These are phyloP conservation scores for Zaprionus vittiger DNA, from an alignment of 1,140 invertebrate genomes.

Conservation along the genomic window DNA sequence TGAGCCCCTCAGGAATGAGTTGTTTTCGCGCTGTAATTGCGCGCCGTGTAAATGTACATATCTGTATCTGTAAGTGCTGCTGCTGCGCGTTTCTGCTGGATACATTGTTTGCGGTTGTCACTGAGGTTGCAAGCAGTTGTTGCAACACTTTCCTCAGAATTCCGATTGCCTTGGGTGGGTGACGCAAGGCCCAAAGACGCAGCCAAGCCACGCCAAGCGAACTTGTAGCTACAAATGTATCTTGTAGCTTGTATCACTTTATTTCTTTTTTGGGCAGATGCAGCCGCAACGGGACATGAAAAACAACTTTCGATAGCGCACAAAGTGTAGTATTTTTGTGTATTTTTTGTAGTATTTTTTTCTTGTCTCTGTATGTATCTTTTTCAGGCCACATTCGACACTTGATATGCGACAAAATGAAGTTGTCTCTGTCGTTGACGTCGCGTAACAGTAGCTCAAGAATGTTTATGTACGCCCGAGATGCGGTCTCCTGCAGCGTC, in stretches of 20 bases:
- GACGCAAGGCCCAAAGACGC: conserved; percentile 28
- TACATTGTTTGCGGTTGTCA: conserved; percentile 66
- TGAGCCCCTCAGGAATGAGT: conserved; percentile 31
- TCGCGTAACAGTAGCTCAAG: conserved; percentile 69
- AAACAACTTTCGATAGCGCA: conserved; percentile 73
- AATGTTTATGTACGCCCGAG: conserved; percentile 50
- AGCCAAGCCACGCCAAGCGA: conserved; percentile 9
- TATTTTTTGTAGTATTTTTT: conserved; percentile 20
- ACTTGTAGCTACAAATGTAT: conserved; percentile 46
- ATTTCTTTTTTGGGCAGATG: conserved; percentile 18
- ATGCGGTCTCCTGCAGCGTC: conserved; percentile 43
- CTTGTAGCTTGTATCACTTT: conserved; percentile 22
- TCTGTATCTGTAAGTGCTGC: conserved; percentile 15
- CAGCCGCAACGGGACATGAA: conserved; percentile 52
- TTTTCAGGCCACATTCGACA: conserved; percentile 33
- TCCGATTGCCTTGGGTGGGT: conserved; percentile 43
- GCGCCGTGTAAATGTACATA: conserved; percentile 10
- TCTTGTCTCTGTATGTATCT: not conserved
- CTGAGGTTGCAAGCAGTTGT: conserved; percentile 47
- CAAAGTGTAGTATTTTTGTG: conserved; percentile 8
- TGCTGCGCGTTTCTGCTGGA: conserved; percentile 26
- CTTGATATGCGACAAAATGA: conserved; percentile 56
- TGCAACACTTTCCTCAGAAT: conserved; percentile 78
- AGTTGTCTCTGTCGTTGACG: conserved; percentile 45
- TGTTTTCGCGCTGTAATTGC: conserved; percentile 40